Evolutionary conservation across 2,888 invertebrate genomes (phyloP).

Genomic region (Gnatocerus cornutus): DNA sequence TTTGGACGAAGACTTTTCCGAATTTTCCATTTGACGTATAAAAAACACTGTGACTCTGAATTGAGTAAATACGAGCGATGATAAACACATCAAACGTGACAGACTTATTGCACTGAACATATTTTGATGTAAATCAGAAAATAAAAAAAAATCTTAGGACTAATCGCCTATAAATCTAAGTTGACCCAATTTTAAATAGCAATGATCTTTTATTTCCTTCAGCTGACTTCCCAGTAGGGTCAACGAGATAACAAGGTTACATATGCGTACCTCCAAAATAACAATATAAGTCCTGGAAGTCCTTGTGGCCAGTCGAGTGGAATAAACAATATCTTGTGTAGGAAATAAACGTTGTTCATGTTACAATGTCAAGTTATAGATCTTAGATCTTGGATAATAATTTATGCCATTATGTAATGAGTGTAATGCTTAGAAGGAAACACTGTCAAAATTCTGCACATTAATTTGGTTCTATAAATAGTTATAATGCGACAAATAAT

Average conservation of each 20-base stretch:
- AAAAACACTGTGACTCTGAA: no score
- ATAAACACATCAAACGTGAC: no score
- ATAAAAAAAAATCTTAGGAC: not conserved
- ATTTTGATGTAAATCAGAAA: not conserved
- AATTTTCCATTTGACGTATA: conserved; percentile 9
- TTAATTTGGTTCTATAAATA: no score
- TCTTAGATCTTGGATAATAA: conserved; percentile 20
- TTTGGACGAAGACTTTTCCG: conserved; percentile 9
- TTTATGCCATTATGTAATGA: conserved; percentile 38
- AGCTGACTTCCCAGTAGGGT: conserved; percentile 8
- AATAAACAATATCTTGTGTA: conserved; percentile 42
- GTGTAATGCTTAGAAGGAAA: no score
- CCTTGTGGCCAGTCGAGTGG: conserved; percentile 43
- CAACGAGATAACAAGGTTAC: conserved; percentile 20
- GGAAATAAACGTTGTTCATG: conserved; percentile 43
- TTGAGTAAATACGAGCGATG: no score
- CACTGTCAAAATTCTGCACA: no score
- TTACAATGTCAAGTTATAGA: conserved; percentile 45
- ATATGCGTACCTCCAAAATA: conserved; percentile 26
- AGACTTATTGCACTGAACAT: no score
- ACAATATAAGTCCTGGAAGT: conserved; percentile 43
- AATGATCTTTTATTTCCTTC: conserved; percentile 15
- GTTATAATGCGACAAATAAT: no score
- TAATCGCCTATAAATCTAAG: not conserved
- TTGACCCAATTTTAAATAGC: not conserved